Percentiles rank a stretch among this genome's conserved stretches.
Evolutionary conservation across 2,113 vertebrate genomes (phyloP).

Genomic region (Prunella fulvescens): DNA sequence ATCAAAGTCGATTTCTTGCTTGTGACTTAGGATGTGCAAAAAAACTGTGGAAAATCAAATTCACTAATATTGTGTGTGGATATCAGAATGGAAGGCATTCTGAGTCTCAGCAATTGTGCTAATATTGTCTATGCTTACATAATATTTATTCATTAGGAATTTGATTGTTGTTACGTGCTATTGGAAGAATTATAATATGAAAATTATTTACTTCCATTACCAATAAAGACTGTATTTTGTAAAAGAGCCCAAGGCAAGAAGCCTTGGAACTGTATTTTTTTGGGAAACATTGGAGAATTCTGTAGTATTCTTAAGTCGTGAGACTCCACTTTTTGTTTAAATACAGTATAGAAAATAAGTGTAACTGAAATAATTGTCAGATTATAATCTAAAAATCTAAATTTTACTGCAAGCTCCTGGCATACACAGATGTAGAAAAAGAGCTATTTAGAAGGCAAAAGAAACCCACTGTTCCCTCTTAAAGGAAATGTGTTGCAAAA

Average conservation of each 20-base stretch:
- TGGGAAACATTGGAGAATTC: neutral
- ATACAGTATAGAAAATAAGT: neutral
- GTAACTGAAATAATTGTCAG: neutral
- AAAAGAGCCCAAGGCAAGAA: neutral
- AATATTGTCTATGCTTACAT: neutral
- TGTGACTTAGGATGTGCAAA: neutral
- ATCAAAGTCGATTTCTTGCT: neutral
- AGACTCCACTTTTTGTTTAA: neutral
- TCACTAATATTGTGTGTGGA: neutral
- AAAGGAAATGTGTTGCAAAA: neutral
- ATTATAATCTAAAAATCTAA: neutral
- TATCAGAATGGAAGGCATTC: neutral
- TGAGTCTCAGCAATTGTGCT: neutral
- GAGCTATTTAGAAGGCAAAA: neutral
- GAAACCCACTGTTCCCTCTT: neutral
- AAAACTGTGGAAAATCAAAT: neutral
- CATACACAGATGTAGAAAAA: neutral
- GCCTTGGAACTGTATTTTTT: neutral
- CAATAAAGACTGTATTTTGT: neutral
- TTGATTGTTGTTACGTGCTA: neutral
- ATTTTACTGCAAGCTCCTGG: neutral
- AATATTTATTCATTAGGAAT: neutral
- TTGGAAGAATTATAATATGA: neutral
- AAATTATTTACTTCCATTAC: neutral
- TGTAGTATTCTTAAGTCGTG: neutral